These are phyloP conservation scores for Neotoma lepida DNA, from an alignment of 2,113 vertebrate species.

Conservation along the genomic window DNA sequence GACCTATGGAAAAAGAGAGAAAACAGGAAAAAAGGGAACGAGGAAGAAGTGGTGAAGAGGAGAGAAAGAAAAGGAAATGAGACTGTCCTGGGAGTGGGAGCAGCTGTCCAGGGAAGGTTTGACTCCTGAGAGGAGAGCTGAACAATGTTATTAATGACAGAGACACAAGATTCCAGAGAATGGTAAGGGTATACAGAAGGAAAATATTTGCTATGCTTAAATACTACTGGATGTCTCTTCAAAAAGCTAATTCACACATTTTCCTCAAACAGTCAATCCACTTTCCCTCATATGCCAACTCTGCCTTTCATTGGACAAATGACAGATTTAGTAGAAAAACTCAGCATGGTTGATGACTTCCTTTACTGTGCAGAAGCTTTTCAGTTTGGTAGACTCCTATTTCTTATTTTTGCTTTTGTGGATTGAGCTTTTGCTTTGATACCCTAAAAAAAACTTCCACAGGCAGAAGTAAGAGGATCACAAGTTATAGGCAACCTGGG, in stretches of 20 bases:
- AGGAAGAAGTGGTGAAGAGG: neutral
- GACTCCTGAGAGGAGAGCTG: neutral
- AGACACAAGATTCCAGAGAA: neutral
- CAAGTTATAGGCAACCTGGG: neutral
- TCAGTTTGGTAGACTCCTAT: neutral
- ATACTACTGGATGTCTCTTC: neutral
- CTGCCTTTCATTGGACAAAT: neutral
- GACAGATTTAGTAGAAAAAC: neutral
- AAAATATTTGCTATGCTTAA: neutral
- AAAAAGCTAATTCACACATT: neutral
- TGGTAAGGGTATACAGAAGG: too few species aligned
- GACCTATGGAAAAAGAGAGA: neutral
- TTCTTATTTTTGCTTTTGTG: neutral
- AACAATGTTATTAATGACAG: neutral
- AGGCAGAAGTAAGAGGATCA: neutral
- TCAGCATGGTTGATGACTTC: neutral
- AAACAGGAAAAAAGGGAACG: neutral
- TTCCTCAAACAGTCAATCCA: neutral
- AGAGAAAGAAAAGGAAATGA: neutral
- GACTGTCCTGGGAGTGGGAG: neutral
- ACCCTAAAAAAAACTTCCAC: neutral
- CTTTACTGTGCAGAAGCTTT: neutral
- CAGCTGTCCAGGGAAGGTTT: neutral
- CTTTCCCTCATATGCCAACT: neutral
- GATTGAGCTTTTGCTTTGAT: neutral